Percentiles rank a stretch among this genome's conserved stretches.
Conservation (phyloP, 2,797 vertebrate species). For the Hozukius guyotensis region DNA sequence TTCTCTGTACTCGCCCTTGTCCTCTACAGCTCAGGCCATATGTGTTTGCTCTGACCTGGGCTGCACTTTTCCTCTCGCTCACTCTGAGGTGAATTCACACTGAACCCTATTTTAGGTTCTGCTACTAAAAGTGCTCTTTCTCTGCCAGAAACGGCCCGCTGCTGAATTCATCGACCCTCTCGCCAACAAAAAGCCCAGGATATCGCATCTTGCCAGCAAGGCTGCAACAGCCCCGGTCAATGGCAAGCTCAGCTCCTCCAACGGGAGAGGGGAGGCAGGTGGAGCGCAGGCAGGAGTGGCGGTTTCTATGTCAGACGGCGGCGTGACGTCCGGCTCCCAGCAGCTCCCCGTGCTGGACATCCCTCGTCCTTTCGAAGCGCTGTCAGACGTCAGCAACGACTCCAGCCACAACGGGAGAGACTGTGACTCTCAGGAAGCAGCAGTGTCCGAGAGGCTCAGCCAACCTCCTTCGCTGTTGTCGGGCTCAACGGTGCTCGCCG, state of each 20-base stretch:
- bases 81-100: constrained; percentile 12
- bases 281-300: constrained; percentile 42
- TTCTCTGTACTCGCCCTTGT: not conserved
- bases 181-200: constrained; percentile 92
- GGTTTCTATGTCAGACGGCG: constrained; percentile 50
- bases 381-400: constrained; percentile 93
- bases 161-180: constrained; percentile 93
- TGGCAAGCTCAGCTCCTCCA: constrained; percentile 87
- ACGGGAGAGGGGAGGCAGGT: constrained; percentile 83
- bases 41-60: constrained; percentile 19
- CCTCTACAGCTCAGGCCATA: not conserved
- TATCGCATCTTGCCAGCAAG: constrained; percentile 91
- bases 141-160: constrained; percentile 89
- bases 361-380: constrained; percentile 87
- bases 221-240: constrained; percentile 85
- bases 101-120: not conserved
- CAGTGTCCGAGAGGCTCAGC: constrained; percentile 80
- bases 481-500: constrained; percentile 11
- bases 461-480: constrained; percentile 68
- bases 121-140: constrained; percentile 13
- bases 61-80: not conserved
- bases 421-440: constrained; percentile 84
- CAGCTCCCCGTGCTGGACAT: constrained; percentile 85
- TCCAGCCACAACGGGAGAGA: constrained; percentile 90
- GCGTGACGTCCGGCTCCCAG: constrained; percentile 77